phyloP scores from a whole-genome alignment of 2,797 vertebrate species.

The Pantherophis alleghaniensis region DNA sequence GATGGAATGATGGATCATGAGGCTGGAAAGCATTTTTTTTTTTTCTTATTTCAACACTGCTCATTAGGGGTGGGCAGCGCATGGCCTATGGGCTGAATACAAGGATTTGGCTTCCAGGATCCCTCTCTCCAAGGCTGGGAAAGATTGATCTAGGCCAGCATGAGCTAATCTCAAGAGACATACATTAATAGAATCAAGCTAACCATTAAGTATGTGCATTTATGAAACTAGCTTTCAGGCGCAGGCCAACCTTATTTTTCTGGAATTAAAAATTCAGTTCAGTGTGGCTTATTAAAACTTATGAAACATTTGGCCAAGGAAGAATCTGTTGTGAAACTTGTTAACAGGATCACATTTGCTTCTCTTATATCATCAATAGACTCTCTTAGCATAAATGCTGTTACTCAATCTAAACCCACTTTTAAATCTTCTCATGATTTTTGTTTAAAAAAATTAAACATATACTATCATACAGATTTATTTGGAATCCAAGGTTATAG shows the following conservation, averaged over 20 bases:
- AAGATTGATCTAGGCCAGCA: background rate
- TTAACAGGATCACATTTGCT: background rate
- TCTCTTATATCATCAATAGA: background rate
- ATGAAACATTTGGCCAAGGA: background rate
- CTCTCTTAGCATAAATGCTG: constrained; percentile 4
- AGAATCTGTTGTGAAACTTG: constrained; percentile 18
- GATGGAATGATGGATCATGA: background rate
- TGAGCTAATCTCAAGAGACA: constrained; percentile 22
- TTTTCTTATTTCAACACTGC: background rate
- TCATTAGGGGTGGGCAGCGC: background rate
- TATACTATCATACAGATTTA: background rate
- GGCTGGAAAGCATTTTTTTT: background rate
- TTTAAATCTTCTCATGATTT: background rate
- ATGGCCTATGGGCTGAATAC: background rate
- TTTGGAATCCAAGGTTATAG: background rate
- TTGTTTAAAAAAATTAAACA: background rate
- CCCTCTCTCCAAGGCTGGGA: background rate
- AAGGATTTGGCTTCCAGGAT: background rate
- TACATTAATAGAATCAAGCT: constrained; percentile 3
- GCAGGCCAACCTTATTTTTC: background rate
- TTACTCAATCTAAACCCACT: background rate
- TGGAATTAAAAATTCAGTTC: background rate
- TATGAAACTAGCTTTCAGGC: background rate
- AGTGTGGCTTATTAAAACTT: constrained; percentile 15
- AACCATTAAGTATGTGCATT: background rate